Conservation (phyloP, 2,113 vertebrate species). For the Thoracochromis brauschi region DNA sequence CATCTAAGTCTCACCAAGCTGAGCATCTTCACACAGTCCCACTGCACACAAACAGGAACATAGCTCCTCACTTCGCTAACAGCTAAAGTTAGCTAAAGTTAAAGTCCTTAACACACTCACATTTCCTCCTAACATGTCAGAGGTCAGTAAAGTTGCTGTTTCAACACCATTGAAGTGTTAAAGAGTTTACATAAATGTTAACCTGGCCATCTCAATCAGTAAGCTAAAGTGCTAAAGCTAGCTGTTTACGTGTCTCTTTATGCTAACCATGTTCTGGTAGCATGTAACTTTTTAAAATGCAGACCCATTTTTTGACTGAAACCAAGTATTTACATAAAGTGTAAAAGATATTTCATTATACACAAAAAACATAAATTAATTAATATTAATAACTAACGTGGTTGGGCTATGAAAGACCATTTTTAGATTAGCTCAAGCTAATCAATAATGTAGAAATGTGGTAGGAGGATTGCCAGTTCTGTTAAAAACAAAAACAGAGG, state of each 20-base stretch:
- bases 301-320: not conserved
- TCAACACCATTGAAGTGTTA: not conserved
- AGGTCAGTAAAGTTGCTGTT: not conserved
- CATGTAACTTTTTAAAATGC: not conserved
- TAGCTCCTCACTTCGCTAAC: not conserved
- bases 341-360: not conserved
- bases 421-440: not conserved
- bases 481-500: not conserved
- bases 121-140: not conserved
- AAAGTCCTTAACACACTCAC: not conserved
- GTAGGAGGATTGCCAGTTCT: not conserved
- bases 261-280: not conserved
- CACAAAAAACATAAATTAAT: not conserved
- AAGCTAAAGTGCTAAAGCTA: not conserved
- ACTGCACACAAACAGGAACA: not conserved
- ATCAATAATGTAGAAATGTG: not conserved
- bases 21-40: not conserved
- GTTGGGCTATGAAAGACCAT: not conserved
- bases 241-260: not conserved
- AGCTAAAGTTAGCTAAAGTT: not conserved
- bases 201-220: not conserved
- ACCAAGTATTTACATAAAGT: not conserved
- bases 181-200: not conserved
- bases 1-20: not conserved
- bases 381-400: not conserved